A percentile compares a stretch with the other conserved stretches of the same genome.
Evolutionary conservation across 2,888 invertebrate genomes (phyloP).

Genomic region (Drosophila meridionalis): DNA sequence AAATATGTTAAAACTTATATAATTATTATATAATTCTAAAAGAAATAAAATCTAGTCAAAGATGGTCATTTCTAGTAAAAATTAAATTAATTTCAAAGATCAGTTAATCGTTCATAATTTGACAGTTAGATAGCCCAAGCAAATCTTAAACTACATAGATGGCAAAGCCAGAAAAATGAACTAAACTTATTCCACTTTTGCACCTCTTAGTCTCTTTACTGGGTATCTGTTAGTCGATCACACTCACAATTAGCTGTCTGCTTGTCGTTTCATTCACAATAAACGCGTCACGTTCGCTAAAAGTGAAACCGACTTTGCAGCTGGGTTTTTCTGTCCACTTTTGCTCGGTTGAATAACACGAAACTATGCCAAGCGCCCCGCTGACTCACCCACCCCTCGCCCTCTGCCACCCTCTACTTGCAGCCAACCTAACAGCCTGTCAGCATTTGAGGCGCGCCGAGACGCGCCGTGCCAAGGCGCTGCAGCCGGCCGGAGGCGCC

Average conservation of each 20-base stretch:
- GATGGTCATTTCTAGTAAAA: no score
- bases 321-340: slow-evolving; percentile 35
- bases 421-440: slow-evolving; percentile 87
- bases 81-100: no score
- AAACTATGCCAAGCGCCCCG: slow-evolving; percentile 56
- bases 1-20: no score
- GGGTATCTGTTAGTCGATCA: slow-evolving; percentile 3
- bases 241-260: neutral
- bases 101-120: no score
- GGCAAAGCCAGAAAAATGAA: no score
- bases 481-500: slow-evolving; percentile 67
- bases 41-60: no score
- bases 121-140: no score
- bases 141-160: no score
- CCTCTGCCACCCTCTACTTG: slow-evolving; percentile 5
- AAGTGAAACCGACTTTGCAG: slow-evolving; percentile 74
- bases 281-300: slow-evolving; percentile 73
- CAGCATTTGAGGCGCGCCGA: slow-evolving; percentile 89
- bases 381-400: neutral
- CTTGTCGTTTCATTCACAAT: slow-evolving; percentile 38
- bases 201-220: neutral
- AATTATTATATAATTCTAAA: neutral
- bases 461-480: slow-evolving; percentile 87
- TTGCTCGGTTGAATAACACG: slow-evolving; percentile 70
- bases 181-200: no score